These are phyloP conservation scores for Hippocampus kuda DNA, from an alignment of 2,797 vertebrate species.

Conservation along the genomic window DNA sequence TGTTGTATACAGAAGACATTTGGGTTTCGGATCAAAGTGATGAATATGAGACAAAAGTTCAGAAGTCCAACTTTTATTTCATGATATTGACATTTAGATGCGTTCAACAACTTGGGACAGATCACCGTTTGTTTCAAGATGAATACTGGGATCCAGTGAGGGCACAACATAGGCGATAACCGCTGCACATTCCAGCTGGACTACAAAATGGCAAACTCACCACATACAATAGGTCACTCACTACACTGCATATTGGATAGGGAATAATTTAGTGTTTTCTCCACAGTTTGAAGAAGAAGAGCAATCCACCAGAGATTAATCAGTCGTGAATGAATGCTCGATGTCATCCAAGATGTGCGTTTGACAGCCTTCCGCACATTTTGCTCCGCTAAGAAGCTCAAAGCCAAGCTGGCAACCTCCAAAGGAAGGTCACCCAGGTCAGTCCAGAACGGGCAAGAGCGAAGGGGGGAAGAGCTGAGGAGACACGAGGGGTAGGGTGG, in stretches of 20 bases:
- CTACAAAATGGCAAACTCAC: background rate
- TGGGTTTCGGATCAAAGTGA: no score
- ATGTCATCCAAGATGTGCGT: conserved; percentile 43
- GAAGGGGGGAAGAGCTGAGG: conserved; percentile 17
- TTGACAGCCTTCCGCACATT: conserved; percentile 47
- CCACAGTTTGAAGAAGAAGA: conserved; percentile 22
- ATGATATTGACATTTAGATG: no score
- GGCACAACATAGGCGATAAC: background rate
- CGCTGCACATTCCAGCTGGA: background rate
- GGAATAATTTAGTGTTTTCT: conserved; percentile 16
- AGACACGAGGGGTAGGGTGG: conserved; percentile 5
- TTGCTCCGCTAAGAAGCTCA: conserved; percentile 24
- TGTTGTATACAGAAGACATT: no score
- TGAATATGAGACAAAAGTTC: no score
- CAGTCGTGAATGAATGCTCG: conserved; percentile 23
- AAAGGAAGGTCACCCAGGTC: conserved; percentile 44
- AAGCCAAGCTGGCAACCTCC: conserved; percentile 28
- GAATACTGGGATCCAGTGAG: no score
- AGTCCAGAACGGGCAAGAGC: conserved; percentile 21
- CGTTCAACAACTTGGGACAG: no score
- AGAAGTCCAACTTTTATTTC: no score
- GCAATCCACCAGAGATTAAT: conserved; percentile 24
- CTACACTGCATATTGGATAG: background rate
- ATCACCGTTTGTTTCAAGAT: background rate
- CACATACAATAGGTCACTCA: background rate